Conservation (phyloP, 2,888 invertebrate genomes). For the Dynastes tityus region DNA sequence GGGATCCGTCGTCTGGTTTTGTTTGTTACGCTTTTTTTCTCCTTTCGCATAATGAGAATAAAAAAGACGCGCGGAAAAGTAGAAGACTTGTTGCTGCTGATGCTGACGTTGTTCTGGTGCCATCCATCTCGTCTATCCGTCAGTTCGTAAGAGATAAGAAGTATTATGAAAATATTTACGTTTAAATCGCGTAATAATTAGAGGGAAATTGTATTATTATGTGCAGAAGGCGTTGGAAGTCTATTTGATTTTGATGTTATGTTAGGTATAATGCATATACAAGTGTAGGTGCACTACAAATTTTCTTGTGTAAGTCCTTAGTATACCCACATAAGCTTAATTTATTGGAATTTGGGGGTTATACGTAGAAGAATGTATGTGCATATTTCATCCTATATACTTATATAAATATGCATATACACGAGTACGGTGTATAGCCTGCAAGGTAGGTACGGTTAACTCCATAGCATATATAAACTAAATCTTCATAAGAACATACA, state of each 20-base stretch:
- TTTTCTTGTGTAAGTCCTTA: too few species aligned
- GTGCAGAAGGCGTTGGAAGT: too few species aligned
- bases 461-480: constrained; percentile 54
- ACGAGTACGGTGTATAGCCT: not conserved
- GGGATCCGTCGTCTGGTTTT: constrained; percentile 25
- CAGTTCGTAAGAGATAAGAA: not conserved
- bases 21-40: constrained; percentile 40
- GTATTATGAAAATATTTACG: constrained; percentile 36
- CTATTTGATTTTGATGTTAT: not conserved
- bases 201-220: too few species aligned
- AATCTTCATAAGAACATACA: constrained; percentile 65
- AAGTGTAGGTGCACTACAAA: not conserved
- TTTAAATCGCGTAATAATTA: constrained; percentile 24
- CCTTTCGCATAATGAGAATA: constrained; percentile 42
- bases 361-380: constrained; percentile 5
- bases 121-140: constrained; percentile 20
- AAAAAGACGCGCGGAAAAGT: constrained; percentile 26
- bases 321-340: too few species aligned
- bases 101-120: not conserved
- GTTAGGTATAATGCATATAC: not conserved
- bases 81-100: constrained; percentile 40
- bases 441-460: not conserved
- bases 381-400: constrained; percentile 25
- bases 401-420: constrained; percentile 8
- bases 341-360: too few species aligned